These are phyloP conservation scores for Leptatherina wallacei DNA, from an alignment of 2,797 vertebrate genomes.

Conservation along the genomic window DNA sequence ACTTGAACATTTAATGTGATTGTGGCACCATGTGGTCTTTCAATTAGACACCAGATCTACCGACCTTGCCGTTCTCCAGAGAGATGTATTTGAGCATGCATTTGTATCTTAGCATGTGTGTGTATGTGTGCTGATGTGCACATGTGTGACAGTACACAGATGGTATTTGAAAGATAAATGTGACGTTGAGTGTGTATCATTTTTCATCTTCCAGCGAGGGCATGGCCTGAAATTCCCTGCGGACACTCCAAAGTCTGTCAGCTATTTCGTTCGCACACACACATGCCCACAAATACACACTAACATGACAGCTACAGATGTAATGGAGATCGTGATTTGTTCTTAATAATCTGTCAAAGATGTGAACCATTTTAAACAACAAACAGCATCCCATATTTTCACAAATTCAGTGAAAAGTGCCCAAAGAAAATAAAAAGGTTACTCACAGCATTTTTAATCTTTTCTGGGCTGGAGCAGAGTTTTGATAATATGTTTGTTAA, in stretches of 20 bases:
- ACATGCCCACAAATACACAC: not conserved
- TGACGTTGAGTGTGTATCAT: conserved; percentile 53
- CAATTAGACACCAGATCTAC: conserved; percentile 69
- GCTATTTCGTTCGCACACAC: not conserved
- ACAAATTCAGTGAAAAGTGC: not conserved
- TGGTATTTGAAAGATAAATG: conserved; percentile 71
- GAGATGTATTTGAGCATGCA: conserved; percentile 38
- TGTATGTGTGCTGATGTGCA: conserved; percentile 34
- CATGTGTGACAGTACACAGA: conserved; percentile 67
- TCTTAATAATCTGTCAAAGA: conserved; percentile 9
- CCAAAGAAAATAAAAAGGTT: conserved; percentile 2
- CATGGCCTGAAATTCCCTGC: conserved; percentile 40
- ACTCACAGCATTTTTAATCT: not conserved
- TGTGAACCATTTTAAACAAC: conserved; percentile 13
- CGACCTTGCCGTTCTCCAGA: conserved; percentile 68
- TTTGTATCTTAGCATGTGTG: conserved; percentile 24
- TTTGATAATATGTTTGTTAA: conserved; percentile 11
- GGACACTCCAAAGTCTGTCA: conserved; percentile 34
- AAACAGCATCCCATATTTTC: not conserved
- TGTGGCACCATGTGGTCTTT: conserved; percentile 73
- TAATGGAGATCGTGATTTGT: not conserved
- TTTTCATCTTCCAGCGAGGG: conserved; percentile 65
- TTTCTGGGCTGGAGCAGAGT: conserved; percentile 1
- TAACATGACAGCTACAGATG: not conserved
- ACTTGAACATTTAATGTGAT: conserved; percentile 66